A percentile compares a stretch with the other conserved stretches of the same genome.
These are phyloP conservation scores for Hyaena hyaena DNA, from an alignment of 2,113 vertebrate species.

Conservation along the genomic window DNA sequence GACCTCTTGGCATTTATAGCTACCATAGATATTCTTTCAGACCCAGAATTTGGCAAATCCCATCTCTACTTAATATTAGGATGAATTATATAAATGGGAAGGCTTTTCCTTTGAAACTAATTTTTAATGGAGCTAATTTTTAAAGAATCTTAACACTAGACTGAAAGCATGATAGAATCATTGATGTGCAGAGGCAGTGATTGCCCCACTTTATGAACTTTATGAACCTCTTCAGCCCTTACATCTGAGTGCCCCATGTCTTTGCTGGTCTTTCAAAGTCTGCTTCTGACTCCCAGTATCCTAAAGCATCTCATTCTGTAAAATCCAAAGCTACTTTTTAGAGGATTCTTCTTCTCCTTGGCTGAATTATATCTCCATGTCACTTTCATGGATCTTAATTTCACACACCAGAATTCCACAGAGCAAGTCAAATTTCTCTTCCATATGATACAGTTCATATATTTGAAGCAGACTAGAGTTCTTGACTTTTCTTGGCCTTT, in stretches of 20 bases:
- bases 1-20: neutral
- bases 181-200: neutral
- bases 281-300: neutral
- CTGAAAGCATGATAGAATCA: neutral
- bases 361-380: neutral
- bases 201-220: neutral
- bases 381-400: neutral
- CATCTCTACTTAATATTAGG: neutral
- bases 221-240: neutral
- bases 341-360: neutral
- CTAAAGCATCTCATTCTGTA: neutral
- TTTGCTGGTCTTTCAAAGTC: neutral
- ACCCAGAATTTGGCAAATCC: neutral
- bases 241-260: neutral
- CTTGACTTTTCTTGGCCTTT: neutral
- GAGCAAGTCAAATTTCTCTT: neutral
- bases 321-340: neutral
- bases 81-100: neutral
- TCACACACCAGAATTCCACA: neutral
- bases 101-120: neutral
- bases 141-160: neutral
- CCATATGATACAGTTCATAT: neutral
- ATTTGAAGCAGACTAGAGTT: neutral
- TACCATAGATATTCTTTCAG: neutral
- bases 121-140: neutral